Conservation (phyloP, 2,797 vertebrate species). For the Sebastes trivittatus region DNA sequence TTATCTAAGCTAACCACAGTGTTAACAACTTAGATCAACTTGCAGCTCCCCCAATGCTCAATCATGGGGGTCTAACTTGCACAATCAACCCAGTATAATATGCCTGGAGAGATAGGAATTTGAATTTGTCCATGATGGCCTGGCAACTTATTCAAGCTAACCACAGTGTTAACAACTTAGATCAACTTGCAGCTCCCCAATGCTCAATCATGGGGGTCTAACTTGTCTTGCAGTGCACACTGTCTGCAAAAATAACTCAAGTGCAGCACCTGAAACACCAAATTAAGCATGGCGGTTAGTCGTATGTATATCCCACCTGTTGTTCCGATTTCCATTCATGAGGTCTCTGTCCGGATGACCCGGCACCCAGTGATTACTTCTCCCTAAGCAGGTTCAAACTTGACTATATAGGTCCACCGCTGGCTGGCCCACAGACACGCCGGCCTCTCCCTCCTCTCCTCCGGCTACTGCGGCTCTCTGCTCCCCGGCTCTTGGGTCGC, state of each 20-base stretch:
- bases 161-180: neutral
- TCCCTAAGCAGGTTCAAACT: constrained; percentile 14
- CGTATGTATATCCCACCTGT: constrained; percentile 82
- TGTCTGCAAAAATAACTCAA: constrained; percentile 25
- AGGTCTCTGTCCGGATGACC: constrained; percentile 86
- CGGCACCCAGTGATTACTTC: constrained; percentile 68
- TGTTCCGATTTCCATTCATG: constrained; percentile 99
- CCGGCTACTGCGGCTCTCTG: neutral
- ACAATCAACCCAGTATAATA: neutral
- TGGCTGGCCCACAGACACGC: neutral
- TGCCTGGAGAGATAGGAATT: too few species aligned
- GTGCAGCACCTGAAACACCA: constrained; percentile 22
- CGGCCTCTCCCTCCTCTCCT: neutral
- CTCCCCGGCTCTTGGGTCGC: constrained; percentile 31
- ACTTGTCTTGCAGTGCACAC: neutral
- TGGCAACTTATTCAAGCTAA: neutral
- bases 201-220: neutral
- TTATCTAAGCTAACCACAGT: neutral
- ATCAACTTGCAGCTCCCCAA: too few species aligned
- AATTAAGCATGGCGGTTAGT: constrained; percentile 9
- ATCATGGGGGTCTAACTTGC: neutral
- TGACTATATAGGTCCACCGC: neutral
- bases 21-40: neutral
- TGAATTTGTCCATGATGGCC: neutral
- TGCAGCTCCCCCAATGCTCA: too few species aligned